Percentiles rank a stretch among this genome's conserved stretches.
Evolutionary conservation across 1,140 invertebrate species (phyloP).

Genomic region (Lutraria rhynchaena): DNA sequence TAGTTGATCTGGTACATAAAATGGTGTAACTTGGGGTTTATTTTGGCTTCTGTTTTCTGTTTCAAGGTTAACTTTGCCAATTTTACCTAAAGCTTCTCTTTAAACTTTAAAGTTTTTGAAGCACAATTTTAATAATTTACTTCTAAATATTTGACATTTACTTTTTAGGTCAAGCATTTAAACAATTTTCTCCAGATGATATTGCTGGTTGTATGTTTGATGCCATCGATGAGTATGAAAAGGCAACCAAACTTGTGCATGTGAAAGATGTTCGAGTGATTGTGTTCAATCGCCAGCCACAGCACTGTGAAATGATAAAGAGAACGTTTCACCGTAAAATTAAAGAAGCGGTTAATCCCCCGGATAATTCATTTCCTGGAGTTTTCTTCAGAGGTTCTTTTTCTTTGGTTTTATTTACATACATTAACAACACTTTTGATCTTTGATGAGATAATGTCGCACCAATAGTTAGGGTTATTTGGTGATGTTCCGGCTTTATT

Average conservation of each 20-base stretch:
- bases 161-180: conserved; percentile 27
- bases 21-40: too few species aligned
- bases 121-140: background rate
- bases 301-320: background rate
- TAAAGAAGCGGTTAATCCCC: background rate
- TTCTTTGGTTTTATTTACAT: too few species aligned
- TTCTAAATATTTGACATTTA: background rate
- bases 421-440: too few species aligned
- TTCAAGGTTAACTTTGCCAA: too few species aligned
- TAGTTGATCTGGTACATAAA: too few species aligned
- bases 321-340: conserved; percentile 9
- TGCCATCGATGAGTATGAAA: conserved; percentile 4
- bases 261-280: conserved; percentile 27
- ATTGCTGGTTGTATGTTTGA: conserved; percentile 43
- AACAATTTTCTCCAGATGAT: conserved; percentile 14
- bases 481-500: too few species aligned
- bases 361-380: too few species aligned
- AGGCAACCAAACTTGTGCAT: background rate
- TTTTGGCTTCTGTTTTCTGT: too few species aligned
- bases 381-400: too few species aligned
- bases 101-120: background rate
- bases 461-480: too few species aligned
- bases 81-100: background rate
- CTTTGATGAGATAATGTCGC: too few species aligned
- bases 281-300: conserved; percentile 10